phyloP scores from a whole-genome alignment of 2,888 invertebrate genomes.

The Apocheima hispidaria region DNA sequence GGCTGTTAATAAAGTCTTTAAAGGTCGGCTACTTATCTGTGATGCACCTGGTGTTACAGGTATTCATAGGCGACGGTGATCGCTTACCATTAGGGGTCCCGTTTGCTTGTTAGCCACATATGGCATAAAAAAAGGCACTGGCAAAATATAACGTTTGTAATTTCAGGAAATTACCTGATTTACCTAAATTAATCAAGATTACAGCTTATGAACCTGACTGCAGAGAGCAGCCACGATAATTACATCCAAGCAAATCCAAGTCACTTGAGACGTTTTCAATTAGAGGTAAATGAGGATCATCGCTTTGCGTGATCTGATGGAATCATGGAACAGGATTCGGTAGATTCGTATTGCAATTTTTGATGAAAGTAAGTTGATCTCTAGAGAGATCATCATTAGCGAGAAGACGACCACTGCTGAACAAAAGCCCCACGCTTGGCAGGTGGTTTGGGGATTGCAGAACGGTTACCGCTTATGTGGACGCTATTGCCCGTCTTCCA shows the following conservation, averaged over 20 bases:
- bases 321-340: slow-evolving; percentile 13
- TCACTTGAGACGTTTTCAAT: slow-evolving; percentile 20
- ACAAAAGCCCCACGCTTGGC: too few species aligned
- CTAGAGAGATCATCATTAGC: background rate
- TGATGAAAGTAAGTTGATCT: too few species aligned
- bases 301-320: slow-evolving; percentile 14
- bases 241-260: slow-evolving; percentile 11
- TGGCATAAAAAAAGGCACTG: background rate
- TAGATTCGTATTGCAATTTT: slow-evolving; percentile 3
- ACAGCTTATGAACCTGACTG: background rate
- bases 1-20: too few species aligned
- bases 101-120: too few species aligned
- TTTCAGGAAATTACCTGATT: background rate
- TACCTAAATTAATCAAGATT: background rate
- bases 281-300: slow-evolving; percentile 12
- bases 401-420: too few species aligned
- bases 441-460: too few species aligned
- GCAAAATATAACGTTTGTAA: background rate
- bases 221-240: slow-evolving; percentile 7
- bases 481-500: too few species aligned
- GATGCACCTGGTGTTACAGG: too few species aligned
- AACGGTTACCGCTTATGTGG: too few species aligned
- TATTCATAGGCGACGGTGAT: too few species aligned
- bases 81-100: too few species aligned
- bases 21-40: too few species aligned